Conservation (phyloP, 2,797 vertebrate species). For the Bovichtus variegatus region DNA sequence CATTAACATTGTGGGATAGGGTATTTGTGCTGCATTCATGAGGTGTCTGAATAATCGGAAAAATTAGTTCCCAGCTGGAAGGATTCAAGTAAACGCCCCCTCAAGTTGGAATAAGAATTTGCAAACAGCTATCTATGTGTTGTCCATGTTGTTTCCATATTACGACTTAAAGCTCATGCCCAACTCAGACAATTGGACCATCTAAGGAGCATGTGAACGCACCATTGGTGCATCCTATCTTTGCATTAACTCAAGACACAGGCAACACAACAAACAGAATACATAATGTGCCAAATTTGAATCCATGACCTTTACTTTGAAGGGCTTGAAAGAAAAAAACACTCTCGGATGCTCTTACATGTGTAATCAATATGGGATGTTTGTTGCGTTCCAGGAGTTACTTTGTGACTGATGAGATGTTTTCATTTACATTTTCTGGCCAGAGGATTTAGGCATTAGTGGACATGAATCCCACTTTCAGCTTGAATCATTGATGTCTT, state of each 20-base stretch:
- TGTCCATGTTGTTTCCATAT: too few relatives aligned
- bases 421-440: constrained; percentile 8
- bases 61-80: too few relatives aligned
- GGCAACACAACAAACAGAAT: background rate
- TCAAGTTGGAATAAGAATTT: too few relatives aligned
- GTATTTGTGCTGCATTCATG: too few relatives aligned
- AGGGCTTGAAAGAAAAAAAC: background rate
- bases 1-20: too few relatives aligned
- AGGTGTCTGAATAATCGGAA: too few relatives aligned
- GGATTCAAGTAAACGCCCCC: too few relatives aligned
- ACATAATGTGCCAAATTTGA: background rate
- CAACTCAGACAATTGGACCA: too few relatives aligned
- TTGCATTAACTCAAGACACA: background rate
- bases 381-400: background rate
- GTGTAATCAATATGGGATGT: constrained; percentile 7
- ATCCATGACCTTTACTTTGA: constrained; percentile 13
- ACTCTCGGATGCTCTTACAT: background rate
- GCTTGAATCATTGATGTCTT: background rate
- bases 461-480: background rate
- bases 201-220: too few relatives aligned
- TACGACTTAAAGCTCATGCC: too few relatives aligned
- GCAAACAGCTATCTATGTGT: too few relatives aligned
- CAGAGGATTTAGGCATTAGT: background rate
- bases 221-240: too few relatives aligned
- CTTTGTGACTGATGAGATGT: constrained; percentile 13